These are phyloP conservation scores for Sinocyclocheilus rhinocerous DNA, from an alignment of 2,113 vertebrate genomes.

Conservation along the genomic window DNA sequence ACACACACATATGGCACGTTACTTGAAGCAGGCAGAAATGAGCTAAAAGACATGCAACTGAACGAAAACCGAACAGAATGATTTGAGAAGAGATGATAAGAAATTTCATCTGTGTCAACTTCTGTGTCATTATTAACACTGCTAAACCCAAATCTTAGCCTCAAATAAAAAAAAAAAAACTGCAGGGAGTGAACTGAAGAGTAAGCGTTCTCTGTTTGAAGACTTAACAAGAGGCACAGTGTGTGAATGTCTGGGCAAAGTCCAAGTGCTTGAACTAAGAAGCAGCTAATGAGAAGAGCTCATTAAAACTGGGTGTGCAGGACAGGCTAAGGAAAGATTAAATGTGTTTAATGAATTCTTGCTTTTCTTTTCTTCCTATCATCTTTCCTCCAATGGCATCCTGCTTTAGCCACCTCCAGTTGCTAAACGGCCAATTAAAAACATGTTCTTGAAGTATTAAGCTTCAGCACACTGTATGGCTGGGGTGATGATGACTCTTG, in stretches of 20 bases:
- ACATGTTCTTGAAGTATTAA: constrained; percentile 56
- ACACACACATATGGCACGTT: background rate
- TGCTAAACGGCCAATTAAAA: constrained; percentile 73
- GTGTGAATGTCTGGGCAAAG: constrained; percentile 35
- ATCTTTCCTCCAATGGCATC: constrained; percentile 45
- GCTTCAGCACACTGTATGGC: constrained; percentile 18
- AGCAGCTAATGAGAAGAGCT: constrained; percentile 68
- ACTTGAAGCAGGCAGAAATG: background rate
- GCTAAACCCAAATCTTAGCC: background rate
- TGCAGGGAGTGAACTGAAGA: constrained; percentile 14
- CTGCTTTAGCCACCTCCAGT: constrained; percentile 58
- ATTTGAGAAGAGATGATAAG: constrained; percentile 21
- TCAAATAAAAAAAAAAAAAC: constrained; percentile 42
- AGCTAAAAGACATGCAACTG: background rate
- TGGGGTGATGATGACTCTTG: background rate
- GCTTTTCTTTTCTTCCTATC: constrained; percentile 24
- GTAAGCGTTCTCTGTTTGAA: constrained; percentile 19
- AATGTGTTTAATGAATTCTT: constrained; percentile 60
- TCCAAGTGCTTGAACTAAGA: constrained; percentile 47
- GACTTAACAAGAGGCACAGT: constrained; percentile 47
- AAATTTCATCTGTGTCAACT: constrained; percentile 28
- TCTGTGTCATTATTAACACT: background rate
- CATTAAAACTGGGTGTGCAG: constrained; percentile 67
- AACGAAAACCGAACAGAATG: background rate
- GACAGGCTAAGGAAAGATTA: constrained; percentile 54